phyloP scores from a whole-genome alignment of 2,113 vertebrate species.

The Mola mola region DNA sequence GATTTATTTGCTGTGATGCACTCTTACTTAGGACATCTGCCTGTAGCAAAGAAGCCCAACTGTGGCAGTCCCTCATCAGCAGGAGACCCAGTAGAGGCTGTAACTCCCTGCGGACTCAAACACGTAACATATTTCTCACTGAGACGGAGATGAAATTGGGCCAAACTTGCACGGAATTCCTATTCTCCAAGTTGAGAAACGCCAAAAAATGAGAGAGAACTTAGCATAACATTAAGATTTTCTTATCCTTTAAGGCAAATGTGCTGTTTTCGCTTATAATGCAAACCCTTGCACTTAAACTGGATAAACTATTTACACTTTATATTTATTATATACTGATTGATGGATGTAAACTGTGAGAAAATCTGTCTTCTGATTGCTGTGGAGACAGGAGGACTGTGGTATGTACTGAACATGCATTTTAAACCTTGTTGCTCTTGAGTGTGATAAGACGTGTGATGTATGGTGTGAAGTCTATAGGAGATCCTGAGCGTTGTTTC shows the following conservation, averaged over 20 bases:
- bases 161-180: constrained; percentile 46
- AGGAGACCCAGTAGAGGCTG: constrained; percentile 41
- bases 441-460: constrained; percentile 1
- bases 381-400: constrained; percentile 30
- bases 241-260: too few species aligned
- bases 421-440: constrained; percentile 16
- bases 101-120: constrained; percentile 51
- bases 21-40: constrained; percentile 48
- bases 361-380: neutral
- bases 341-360: too few species aligned
- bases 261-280: too few species aligned
- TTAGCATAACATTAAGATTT: constrained; percentile 24
- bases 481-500: neutral
- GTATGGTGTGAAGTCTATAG: constrained; percentile 5
- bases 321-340: too few species aligned
- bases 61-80: constrained; percentile 49
- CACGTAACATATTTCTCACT: constrained; percentile 47
- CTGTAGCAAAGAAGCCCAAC: constrained; percentile 49
- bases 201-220: constrained; percentile 24
- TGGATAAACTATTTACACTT: too few species aligned
- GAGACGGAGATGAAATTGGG: constrained; percentile 59
- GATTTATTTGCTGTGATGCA: constrained; percentile 64
- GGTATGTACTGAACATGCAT: constrained; percentile 21
- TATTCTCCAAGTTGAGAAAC: constrained; percentile 28
- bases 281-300: too few species aligned